phyloP scores from a whole-genome alignment of 2,888 invertebrate genomes.

The Arge pagana region DNA sequence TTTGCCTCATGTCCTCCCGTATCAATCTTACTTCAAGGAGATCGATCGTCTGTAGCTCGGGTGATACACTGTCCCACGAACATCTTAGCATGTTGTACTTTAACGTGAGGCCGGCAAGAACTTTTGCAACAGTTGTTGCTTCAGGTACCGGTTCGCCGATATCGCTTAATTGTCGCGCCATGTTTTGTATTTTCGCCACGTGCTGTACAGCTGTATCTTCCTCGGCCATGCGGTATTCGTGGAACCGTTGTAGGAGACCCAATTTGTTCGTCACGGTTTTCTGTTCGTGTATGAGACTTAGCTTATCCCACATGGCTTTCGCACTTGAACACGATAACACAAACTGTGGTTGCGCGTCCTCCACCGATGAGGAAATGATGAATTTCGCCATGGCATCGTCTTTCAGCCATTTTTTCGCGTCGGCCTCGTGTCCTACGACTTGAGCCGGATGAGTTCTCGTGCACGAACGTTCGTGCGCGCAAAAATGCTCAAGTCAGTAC shows the following conservation, averaged over 20 bases:
- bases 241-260: constrained; percentile 27
- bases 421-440: too few relatives aligned
- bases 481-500: too few relatives aligned
- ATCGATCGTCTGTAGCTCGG: constrained; percentile 16
- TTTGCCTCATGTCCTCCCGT: constrained; percentile 21
- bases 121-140: constrained; percentile 25
- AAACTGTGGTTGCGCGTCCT: constrained; percentile 27
- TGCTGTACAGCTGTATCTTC: constrained; percentile 28
- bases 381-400: constrained; percentile 29
- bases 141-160: constrained; percentile 23
- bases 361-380: constrained; percentile 29
- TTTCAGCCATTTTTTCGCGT: constrained; percentile 25
- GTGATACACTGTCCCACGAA: constrained; percentile 14
- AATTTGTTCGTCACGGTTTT: constrained; percentile 30
- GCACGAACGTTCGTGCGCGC: too few relatives aligned
- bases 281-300: constrained; percentile 26
- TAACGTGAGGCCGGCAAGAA: constrained; percentile 25
- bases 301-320: constrained; percentile 26
- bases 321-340: constrained; percentile 25
- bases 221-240: constrained; percentile 25
- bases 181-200: constrained; percentile 25
- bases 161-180: constrained; percentile 27
- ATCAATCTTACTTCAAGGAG: constrained; percentile 25
- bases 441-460: too few relatives aligned
- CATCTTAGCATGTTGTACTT: constrained; percentile 24